Conservation (phyloP, 2,888 invertebrate genomes). For the Escarpia spicata region DNA sequence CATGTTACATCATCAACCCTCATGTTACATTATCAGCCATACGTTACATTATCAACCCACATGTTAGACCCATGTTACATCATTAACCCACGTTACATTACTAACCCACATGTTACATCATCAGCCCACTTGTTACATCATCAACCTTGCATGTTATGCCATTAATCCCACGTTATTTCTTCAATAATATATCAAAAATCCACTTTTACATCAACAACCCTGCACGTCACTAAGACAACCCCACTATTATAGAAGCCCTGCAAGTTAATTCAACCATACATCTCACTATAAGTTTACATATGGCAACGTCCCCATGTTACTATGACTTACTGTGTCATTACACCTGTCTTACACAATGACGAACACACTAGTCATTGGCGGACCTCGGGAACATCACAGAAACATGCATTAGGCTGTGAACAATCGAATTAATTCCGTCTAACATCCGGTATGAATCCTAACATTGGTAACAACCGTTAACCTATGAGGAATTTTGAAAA, state of each 20-base stretch:
- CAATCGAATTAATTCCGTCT: too few relatives aligned
- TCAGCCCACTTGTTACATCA: neutral
- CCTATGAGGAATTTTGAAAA: too few relatives aligned
- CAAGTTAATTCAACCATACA: neutral
- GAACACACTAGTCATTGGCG: too few relatives aligned
- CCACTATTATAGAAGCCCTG: neutral
- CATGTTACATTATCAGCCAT: neutral
- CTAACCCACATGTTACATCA: neutral
- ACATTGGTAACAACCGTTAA: too few relatives aligned
- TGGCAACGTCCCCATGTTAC: neutral
- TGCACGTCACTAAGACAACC: neutral
- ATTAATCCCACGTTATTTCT: too few relatives aligned
- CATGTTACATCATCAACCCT: neutral
- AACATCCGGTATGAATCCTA: too few relatives aligned
- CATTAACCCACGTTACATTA: neutral
- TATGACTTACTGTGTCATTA: neutral
- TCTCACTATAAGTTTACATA: neutral
- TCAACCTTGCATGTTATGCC: neutral
- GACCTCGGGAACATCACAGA: too few relatives aligned
- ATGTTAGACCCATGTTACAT: neutral
- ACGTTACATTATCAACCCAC: neutral
- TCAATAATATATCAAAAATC: too few relatives aligned
- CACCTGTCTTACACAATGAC: neutral
- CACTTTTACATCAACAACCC: neutral
- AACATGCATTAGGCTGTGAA: too few relatives aligned